Evolutionary conservation across 2,113 vertebrate genomes (phyloP).

Genomic region (Aepyceros melampus): DNA sequence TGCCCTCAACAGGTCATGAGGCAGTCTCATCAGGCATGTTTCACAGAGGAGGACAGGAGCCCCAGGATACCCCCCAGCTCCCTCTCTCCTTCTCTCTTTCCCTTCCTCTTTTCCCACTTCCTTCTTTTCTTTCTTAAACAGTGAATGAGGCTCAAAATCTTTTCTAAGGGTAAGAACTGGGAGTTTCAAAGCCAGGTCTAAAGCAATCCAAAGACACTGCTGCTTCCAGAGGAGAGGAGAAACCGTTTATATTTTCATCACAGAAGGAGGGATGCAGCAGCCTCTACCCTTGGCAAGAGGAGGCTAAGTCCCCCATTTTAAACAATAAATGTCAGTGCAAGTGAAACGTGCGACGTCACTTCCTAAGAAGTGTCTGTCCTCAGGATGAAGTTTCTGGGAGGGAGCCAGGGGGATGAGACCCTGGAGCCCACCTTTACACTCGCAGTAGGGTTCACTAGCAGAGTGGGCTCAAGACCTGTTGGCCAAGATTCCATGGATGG

Average conservation of each 20-base stretch:
- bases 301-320: not conserved
- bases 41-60: not conserved
- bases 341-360: not conserved
- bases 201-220: not conserved
- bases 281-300: not conserved
- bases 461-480: not conserved
- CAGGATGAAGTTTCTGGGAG: not conserved
- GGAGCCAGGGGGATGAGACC: not conserved
- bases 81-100: not conserved
- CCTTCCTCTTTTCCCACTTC: not conserved
- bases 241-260: not conserved
- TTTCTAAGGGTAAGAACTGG: not conserved
- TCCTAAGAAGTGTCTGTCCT: not conserved
- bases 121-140: not conserved
- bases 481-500: not conserved
- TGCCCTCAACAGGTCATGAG: not conserved
- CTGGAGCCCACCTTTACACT: not conserved
- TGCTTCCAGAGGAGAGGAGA: not conserved
- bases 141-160: not conserved
- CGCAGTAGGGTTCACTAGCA: no score
- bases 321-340: not conserved
- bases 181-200: not conserved
- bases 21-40: not conserved
- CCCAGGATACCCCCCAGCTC: not conserved
- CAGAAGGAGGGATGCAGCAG: not conserved